Percentiles rank a stretch among this genome's conserved stretches.
These are phyloP conservation scores for Scolopax mira DNA, from an alignment of 2,113 vertebrate species.

Conservation along the genomic window DNA sequence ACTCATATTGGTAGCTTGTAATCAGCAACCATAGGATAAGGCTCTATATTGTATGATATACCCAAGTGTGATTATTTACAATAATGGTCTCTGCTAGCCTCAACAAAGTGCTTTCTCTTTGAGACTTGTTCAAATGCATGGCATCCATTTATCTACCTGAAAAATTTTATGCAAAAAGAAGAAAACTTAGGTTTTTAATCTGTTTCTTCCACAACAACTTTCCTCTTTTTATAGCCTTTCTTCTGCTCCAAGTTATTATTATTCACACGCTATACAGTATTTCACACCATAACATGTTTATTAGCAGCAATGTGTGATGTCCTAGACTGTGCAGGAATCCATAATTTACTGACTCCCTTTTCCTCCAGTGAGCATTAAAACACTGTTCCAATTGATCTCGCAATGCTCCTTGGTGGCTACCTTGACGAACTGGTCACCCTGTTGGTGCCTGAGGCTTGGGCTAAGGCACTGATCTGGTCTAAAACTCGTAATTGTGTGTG, in stretches of 20 bases:
- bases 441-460: background rate
- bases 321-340: background rate
- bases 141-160: background rate
- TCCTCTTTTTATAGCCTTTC: constrained; percentile 41
- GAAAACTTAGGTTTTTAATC: background rate
- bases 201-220: background rate
- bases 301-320: background rate
- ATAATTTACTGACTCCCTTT: constrained; percentile 6
- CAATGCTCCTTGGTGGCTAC: background rate
- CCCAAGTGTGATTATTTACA: background rate
- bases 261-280: background rate
- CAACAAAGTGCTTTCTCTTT: background rate
- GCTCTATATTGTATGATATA: background rate
- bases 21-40: background rate
- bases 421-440: background rate
- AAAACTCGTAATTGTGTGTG: background rate
- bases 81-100: background rate
- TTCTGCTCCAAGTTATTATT: constrained; percentile 29
- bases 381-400: background rate
- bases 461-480: background rate
- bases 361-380: background rate
- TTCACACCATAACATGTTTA: constrained; percentile 40
- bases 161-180: background rate
- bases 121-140: background rate
- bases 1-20: background rate